Conservation (phyloP, 2,888 invertebrate species). For the Clitarchus hookeri region DNA sequence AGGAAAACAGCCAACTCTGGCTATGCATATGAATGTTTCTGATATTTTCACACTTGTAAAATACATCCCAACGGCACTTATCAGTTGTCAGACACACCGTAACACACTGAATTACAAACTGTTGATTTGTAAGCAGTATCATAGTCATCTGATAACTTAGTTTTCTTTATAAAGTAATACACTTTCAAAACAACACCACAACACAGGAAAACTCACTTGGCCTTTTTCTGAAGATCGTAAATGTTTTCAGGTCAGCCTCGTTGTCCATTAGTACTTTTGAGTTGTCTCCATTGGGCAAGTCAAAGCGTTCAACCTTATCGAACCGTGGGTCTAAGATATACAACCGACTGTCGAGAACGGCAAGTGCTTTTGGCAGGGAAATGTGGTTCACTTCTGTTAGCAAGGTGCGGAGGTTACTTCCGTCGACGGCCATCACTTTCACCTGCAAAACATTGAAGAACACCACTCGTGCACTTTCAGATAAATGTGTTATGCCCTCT, state of each 20-base stretch:
- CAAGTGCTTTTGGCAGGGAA: slow-evolving; percentile 77
- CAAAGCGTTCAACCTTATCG: slow-evolving; percentile 86
- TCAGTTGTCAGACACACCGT: no score
- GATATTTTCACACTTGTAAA: no score
- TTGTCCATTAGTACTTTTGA: slow-evolving; percentile 78
- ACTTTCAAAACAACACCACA: not conserved
- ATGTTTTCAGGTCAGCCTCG: slow-evolving; percentile 83
- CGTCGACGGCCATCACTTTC: slow-evolving; percentile 71
- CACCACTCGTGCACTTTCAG: not conserved
- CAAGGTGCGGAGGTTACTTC: slow-evolving; percentile 69
- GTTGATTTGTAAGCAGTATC: no score
- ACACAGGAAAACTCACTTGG: slow-evolving; percentile 53
- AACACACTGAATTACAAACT: no score
- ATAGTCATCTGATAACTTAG: no score
- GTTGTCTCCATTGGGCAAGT: slow-evolving; percentile 79
- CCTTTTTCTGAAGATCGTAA: slow-evolving; percentile 87
- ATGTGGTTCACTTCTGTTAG: slow-evolving; percentile 72
- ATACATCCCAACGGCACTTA: no score
- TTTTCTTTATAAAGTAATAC: no score
- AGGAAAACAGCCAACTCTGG: no score
- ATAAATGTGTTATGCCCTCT: no score
- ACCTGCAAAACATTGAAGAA: slow-evolving; percentile 44
- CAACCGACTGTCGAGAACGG: slow-evolving; percentile 77
- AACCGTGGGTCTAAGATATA: slow-evolving; percentile 88
- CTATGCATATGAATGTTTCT: no score